Conservation (phyloP, 2,888 invertebrate species). For the Folsomia manolachei region DNA sequence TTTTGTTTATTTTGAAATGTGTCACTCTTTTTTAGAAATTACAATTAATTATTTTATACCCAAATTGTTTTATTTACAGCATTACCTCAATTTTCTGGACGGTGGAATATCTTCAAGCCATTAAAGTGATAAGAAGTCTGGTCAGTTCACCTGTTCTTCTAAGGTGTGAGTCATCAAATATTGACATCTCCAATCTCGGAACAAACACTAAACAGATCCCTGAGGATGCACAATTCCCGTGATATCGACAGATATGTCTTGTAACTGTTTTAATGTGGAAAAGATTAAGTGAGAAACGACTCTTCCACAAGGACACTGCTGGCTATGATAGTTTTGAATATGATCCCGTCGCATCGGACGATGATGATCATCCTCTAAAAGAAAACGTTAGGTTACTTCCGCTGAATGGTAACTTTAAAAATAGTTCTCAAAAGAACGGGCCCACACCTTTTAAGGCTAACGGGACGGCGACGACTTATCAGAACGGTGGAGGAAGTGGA, state of each 20-base stretch:
- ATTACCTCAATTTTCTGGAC: too few relatives aligned
- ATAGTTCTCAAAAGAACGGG: neutral
- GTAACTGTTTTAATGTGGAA: conserved; percentile 38
- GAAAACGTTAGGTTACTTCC: conserved; percentile 34
- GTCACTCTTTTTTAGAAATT: too few relatives aligned
- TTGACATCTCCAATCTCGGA: too few relatives aligned
- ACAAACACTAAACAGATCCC: too few relatives aligned
- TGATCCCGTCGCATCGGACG: conserved; percentile 32
- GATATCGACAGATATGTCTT: neutral
- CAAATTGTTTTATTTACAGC: too few relatives aligned
- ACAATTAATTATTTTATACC: too few relatives aligned
- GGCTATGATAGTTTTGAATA: conserved; percentile 26
- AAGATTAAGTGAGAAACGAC: conserved; percentile 28
- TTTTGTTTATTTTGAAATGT: too few relatives aligned
- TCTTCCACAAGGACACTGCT: neutral
- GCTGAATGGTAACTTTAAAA: neutral
- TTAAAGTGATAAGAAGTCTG: too few relatives aligned
- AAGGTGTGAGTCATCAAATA: too few relatives aligned
- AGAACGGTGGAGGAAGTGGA: neutral
- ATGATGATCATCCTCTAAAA: conserved; percentile 20
- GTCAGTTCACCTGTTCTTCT: too few relatives aligned
- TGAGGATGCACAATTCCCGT: too few relatives aligned
- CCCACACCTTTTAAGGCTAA: neutral
- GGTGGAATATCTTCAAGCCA: too few relatives aligned
- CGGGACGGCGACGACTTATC: neutral